Evolutionary conservation across 2,113 vertebrate genomes (phyloP), one percentile per base, ranked within the genome.

Genomic region (Perca fluviatilis): DNA sequence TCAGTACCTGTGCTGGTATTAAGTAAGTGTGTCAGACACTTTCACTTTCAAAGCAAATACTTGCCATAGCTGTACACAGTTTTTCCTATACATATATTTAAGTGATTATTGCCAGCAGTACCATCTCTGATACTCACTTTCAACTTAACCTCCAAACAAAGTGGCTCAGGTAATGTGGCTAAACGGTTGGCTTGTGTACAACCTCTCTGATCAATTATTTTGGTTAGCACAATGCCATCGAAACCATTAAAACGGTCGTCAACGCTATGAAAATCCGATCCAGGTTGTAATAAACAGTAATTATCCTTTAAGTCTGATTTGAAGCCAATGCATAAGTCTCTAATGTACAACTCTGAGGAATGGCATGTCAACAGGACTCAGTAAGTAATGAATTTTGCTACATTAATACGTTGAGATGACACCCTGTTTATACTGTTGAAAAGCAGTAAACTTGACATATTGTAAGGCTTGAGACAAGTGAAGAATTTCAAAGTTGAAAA

Each of bases 1-100:
- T 96, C 86, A 96, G 95, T 71, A 93, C 94, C 61, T 96, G 95
- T 21, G 58, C 90, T 36, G 95, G 94, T 54, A 80, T 96, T 76
- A 96, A 92, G 95, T 96, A 86, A 93, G 95, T 89, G 40, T 62
- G 23, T 57, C 54, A 30, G 14, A 51, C 1, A 2, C 11, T 19
- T 67, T 50, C 19, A 73, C 0, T 30, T 30, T 51, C 9, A 21
- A 57, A 47, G 18, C 13, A 62, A 47, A 64, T 19, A 57, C 33
- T 47, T 36, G 18, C 25, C 7, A 21, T 16, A 21, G 23, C 15
- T 66, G 64, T 21, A 30, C 10, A 46, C 5, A 33, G 40, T 73
- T 30, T 58, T 47, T 60, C 40, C 12, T 30, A 57, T 49, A 13
- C 6, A 21, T 43, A 43, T 43, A 43, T 43, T 8, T 10, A 49